phyloP scores from a whole-genome alignment of 2,888 invertebrate genomes.

The Platynereis dumerilii region DNA sequence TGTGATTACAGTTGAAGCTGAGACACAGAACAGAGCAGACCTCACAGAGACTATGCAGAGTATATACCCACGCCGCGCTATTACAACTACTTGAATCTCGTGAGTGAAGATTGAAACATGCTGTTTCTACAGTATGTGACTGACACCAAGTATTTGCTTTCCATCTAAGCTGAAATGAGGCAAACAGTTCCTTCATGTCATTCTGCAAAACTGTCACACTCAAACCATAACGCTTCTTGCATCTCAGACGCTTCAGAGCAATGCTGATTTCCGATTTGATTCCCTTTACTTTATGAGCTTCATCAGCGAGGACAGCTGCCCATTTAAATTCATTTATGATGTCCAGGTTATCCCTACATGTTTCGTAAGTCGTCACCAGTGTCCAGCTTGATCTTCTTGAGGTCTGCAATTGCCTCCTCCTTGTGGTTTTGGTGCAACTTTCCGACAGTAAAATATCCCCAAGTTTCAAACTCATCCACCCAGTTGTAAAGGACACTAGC shows the following conservation, averaged over 20 bases:
- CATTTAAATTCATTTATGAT: constrained; percentile 48
- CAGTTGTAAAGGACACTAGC: constrained; percentile 59
- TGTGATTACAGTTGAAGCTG: no score
- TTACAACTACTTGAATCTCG: no score
- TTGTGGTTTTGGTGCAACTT: constrained; percentile 57
- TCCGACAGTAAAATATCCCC: constrained; percentile 57
- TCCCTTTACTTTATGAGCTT: constrained; percentile 59
- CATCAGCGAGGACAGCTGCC: constrained; percentile 59
- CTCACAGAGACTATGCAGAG: no score
- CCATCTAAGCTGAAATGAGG: no score
- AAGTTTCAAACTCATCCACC: constrained; percentile 58
- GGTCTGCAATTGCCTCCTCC: constrained; percentile 45
- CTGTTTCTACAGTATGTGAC: no score
- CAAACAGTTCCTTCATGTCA: constrained; percentile 54
- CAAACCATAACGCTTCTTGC: constrained; percentile 50
- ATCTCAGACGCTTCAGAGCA: constrained; percentile 47
- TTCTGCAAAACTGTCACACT: constrained; percentile 60
- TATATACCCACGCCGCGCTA: no score
- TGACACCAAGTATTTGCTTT: no score
- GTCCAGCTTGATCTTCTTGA: constrained; percentile 51
- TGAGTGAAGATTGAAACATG: no score
- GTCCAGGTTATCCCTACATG: constrained; percentile 56
- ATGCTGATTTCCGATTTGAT: constrained; percentile 51
- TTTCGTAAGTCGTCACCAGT: constrained; percentile 59
- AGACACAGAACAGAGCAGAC: no score